Conservation (phyloP, 2,797 vertebrate genomes). For the Cheirogaleus major region DNA sequence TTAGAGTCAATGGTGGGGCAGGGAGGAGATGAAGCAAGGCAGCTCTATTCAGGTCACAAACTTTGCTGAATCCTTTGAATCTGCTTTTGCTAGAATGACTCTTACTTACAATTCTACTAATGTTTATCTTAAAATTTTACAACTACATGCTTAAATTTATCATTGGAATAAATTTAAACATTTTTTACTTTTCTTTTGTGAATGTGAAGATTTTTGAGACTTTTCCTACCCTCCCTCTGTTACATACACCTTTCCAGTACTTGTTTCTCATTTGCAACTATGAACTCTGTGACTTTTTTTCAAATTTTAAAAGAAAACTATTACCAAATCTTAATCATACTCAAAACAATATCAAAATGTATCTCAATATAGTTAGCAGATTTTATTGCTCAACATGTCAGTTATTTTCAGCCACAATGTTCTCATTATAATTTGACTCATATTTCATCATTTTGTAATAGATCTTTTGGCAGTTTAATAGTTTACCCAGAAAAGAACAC, state of each 20-base stretch:
- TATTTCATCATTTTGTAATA: slow-evolving; percentile 22
- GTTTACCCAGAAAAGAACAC: slow-evolving; percentile 11
- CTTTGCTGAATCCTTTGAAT: not conserved
- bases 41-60: no score
- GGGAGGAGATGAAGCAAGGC: not conserved
- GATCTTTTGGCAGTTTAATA: not conserved
- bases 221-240: not conserved
- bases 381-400: not conserved
- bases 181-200: not conserved
- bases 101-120: not conserved
- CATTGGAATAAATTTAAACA: not conserved
- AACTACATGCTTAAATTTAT: not conserved
- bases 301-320: not conserved
- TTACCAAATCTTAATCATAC: not conserved
- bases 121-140: not conserved
- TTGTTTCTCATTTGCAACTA: not conserved
- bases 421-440: slow-evolving; percentile 25
- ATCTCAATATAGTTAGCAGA: not conserved
- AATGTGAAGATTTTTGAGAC: not conserved
- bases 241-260: not conserved
- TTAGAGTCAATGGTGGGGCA: not conserved
- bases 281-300: not conserved
- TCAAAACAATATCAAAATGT: not conserved
- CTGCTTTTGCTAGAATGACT: not conserved
- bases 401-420: slow-evolving; percentile 12